These are phyloP conservation scores for Perca fluviatilis DNA, from an alignment of 2,113 vertebrate species.

Conservation along the genomic window DNA sequence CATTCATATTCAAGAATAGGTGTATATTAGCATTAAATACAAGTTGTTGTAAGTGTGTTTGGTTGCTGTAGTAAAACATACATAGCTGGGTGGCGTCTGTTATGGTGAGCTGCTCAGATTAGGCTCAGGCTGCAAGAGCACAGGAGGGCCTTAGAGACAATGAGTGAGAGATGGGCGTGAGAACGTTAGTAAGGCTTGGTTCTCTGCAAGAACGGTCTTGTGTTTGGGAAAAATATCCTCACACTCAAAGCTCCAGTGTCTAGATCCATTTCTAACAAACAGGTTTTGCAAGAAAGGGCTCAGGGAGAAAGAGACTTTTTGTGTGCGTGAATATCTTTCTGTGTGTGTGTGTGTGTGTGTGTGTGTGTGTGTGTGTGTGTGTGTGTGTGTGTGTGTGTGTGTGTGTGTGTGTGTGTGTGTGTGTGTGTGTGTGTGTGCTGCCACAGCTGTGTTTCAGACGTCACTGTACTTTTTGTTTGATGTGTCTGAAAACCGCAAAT, in stretches of 20 bases:
- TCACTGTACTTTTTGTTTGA: constrained; percentile 70
- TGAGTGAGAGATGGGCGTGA: constrained; percentile 81
- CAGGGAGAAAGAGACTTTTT: constrained; percentile 70
- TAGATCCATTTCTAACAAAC: constrained; percentile 85
- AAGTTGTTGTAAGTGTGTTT: constrained; percentile 38
- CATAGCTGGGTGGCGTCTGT: constrained; percentile 69
- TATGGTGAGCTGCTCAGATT: constrained; percentile 72
- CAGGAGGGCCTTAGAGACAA: constrained; percentile 78
- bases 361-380: constrained; percentile 35
- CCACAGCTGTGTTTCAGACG: constrained; percentile 75
- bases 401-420: constrained; percentile 51
- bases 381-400: constrained; percentile 31
- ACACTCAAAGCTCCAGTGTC: constrained; percentile 82
- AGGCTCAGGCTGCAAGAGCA: constrained; percentile 64
- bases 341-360: constrained; percentile 44
- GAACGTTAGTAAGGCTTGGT: constrained; percentile 80
- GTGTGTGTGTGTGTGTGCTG: constrained; percentile 42
- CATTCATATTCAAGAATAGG: neutral
- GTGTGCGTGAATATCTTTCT: constrained; percentile 55
- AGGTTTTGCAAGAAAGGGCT: constrained; percentile 84
- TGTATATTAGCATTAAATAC: constrained; percentile 17
- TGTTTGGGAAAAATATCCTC: constrained; percentile 84
- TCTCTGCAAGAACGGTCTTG: constrained; percentile 86
- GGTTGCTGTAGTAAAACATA: constrained; percentile 33
- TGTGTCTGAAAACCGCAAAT: constrained; percentile 71